Conservation (phyloP, 2,797 vertebrate species). For the Lemur catta region DNA sequence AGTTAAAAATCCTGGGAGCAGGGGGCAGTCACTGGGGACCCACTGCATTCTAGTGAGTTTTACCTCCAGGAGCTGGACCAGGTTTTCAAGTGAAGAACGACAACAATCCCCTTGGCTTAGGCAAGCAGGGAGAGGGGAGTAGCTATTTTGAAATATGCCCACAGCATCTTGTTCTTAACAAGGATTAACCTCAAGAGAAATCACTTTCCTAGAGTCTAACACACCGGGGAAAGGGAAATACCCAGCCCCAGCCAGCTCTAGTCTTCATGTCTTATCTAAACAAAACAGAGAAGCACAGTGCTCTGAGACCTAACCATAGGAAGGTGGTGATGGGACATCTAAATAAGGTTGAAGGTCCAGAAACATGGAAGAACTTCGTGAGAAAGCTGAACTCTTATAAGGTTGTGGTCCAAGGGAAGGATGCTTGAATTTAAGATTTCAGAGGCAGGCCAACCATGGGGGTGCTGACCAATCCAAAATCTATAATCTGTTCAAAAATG, state of each 20-base stretch:
- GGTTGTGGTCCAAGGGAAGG: not conserved
- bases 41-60: fast-evolving
- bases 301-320: not conserved
- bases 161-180: not conserved
- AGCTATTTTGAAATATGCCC: not conserved
- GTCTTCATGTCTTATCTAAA: not conserved
- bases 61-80: not conserved
- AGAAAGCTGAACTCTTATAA: not conserved
- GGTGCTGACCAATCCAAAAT: no score
- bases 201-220: not conserved
- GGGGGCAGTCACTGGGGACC: not conserved
- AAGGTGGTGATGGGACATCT: not conserved
- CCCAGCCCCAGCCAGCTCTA: not conserved
- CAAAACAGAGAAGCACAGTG: not conserved
- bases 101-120: not conserved
- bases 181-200: not conserved
- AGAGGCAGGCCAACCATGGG: not conserved
- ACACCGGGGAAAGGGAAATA: not conserved
- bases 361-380: not conserved
- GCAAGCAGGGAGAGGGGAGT: fast-evolving
- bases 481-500: not conserved
- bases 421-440: not conserved
- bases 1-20: not conserved
- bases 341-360: not conserved
- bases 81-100: not conserved